A percentile compares a stretch with the other conserved stretches of the same genome.
Conservation (phyloP, 2,797 vertebrate genomes). For the Phrynocephalus vlangalii region DNA sequence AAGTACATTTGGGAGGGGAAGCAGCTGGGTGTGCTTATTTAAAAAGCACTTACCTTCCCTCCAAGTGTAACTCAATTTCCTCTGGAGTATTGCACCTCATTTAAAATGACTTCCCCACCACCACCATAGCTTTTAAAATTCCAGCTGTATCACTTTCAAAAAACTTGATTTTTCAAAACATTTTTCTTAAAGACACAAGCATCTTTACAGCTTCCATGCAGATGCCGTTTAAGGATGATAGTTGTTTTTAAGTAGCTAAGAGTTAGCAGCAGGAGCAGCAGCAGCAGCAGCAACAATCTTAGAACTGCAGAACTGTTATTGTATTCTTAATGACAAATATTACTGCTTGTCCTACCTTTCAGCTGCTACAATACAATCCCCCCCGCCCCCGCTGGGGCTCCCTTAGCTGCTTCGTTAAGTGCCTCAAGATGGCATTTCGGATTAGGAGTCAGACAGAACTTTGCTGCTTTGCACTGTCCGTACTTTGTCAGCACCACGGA, state of each 20-base stretch:
- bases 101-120: not conserved
- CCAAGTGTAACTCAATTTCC: not conserved
- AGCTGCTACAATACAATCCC: not conserved
- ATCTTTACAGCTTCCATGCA: no score
- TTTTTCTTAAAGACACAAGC: not conserved
- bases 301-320: no score
- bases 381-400: not conserved
- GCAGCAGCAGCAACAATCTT: not conserved
- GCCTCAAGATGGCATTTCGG: not conserved
- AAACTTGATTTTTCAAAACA: not conserved
- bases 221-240: not conserved
- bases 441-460: not conserved
- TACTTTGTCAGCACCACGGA: conserved; percentile 28
- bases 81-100: not conserved
- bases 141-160: not conserved
- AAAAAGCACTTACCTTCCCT: not conserved
- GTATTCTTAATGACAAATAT: no score
- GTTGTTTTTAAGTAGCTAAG: not conserved
- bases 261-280: no score
- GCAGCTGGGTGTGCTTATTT: not conserved
- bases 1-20: not conserved
- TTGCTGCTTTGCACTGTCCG: not conserved
- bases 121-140: not conserved
- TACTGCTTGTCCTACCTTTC: no score
- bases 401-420: not conserved